These are phyloP conservation scores for Petrocephalus schoutedeni DNA, from an alignment of 2,797 vertebrate genomes.

Conservation along the genomic window DNA sequence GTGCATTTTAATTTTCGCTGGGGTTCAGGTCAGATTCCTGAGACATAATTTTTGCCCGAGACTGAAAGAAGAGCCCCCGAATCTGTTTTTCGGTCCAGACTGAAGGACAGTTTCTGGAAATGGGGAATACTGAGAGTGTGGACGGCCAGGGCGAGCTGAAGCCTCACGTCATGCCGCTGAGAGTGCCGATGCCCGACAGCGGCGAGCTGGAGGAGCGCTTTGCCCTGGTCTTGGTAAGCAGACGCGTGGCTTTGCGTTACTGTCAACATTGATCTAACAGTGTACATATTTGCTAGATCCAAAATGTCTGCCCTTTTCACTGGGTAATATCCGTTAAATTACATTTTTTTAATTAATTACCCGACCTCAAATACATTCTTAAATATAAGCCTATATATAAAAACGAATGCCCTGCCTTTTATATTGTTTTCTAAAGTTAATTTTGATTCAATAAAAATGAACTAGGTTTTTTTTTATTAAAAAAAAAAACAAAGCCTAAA, in stretches of 20 bases:
- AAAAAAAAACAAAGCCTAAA: neutral
- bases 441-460: neutral
- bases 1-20: neutral
- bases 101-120: conserved; percentile 37
- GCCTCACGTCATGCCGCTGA: conserved; percentile 77
- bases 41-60: neutral
- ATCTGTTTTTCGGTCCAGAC: neutral
- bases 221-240: conserved; percentile 89
- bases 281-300: neutral
- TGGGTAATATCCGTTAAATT: neutral
- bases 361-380: neutral
- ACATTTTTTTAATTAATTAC: neutral
- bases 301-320: neutral
- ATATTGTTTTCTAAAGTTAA: neutral
- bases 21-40: neutral
- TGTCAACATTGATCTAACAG: neutral
- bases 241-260: neutral
- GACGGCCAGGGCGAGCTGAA: conserved; percentile 78
- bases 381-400: neutral
- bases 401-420: neutral
- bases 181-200: conserved; percentile 92
- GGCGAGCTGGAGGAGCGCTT: conserved; percentile 93
- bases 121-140: conserved; percentile 89
- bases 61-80: neutral
- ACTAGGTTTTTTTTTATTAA: neutral